Conservation (phyloP, 2,113 vertebrate species). For the Peromyscus polionotus region DNA sequence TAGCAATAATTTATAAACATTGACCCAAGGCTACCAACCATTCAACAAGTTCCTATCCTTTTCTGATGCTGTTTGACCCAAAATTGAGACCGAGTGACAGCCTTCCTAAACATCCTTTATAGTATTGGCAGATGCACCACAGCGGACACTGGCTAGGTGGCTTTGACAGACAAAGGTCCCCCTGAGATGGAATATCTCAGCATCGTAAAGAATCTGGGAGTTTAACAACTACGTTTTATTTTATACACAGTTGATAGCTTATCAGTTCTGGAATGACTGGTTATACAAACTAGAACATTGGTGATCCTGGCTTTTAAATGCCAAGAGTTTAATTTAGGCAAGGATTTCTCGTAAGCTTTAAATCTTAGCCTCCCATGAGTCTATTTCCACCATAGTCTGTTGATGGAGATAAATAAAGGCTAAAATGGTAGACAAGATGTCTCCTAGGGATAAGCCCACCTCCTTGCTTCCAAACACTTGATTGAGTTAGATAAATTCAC, state of each 20-base stretch:
- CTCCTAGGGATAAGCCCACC: neutral
- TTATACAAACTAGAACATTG: slow-evolving; percentile 70
- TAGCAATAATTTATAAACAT: neutral
- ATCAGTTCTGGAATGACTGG: slow-evolving; percentile 66
- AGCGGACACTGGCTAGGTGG: slow-evolving; percentile 24
- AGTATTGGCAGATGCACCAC: neutral
- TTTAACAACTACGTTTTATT: slow-evolving; percentile 72
- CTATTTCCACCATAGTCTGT: neutral
- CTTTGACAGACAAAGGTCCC: neutral
- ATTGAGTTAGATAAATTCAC: neutral
- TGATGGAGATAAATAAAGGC: slow-evolving; percentile 26
- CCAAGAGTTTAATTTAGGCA: slow-evolving; percentile 26
- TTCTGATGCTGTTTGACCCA: slow-evolving; percentile 21
- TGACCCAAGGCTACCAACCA: slow-evolving; percentile 16
- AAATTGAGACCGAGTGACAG: slow-evolving; percentile 33
- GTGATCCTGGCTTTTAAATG: slow-evolving; percentile 67
- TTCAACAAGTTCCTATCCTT: slow-evolving; percentile 61
- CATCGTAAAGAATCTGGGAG: neutral
- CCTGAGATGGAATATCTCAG: neutral
- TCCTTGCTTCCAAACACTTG: neutral
- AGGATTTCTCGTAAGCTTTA: slow-evolving; percentile 28
- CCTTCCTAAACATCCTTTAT: slow-evolving; percentile 10
- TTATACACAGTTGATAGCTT: slow-evolving; percentile 71
- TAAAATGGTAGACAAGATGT: slow-evolving; percentile 39
- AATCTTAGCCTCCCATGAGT: slow-evolving; percentile 18